Conservation (phyloP, 1,140 invertebrate genomes). For the Magallana gigas region DNA sequence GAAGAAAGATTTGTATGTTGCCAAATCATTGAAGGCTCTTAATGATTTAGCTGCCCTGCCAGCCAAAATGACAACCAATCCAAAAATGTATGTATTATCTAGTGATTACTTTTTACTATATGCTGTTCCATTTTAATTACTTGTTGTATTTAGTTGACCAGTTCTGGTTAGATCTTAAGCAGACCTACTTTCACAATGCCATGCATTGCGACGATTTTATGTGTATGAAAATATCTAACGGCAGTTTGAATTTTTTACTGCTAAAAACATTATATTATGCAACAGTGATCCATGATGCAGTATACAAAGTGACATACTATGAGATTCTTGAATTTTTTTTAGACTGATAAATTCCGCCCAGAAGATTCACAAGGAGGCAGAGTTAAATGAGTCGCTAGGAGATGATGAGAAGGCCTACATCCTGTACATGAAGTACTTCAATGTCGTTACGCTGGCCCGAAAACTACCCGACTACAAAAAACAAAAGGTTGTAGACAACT, state of each 20-base stretch:
- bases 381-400: constrained; percentile 80
- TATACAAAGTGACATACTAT: not conserved
- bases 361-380: constrained; percentile 82
- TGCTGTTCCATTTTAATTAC: not conserved
- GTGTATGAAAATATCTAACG: too few species aligned
- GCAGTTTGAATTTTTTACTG: too few species aligned
- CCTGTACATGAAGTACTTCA: constrained; percentile 85
- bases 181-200: too few species aligned
- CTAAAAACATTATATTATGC: too few species aligned
- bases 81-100: constrained; percentile 63
- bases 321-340: constrained; percentile 22
- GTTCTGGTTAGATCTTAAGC: too few species aligned
- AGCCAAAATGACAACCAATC: constrained; percentile 60
- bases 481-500: constrained; percentile 64
- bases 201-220: too few species aligned
- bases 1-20: constrained; percentile 74
- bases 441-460: constrained; percentile 80
- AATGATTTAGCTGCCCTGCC: constrained; percentile 68
- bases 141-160: too few species aligned
- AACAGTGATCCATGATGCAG: too few species aligned
- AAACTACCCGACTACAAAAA: constrained; percentile 73
- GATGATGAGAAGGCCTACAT: constrained; percentile 87
- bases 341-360: constrained; percentile 79
- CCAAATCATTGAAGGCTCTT: constrained; percentile 71
- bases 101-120: not conserved